Evolutionary conservation across 2,888 invertebrate species (phyloP).

Genomic region (Hanleya hanleyi): DNA sequence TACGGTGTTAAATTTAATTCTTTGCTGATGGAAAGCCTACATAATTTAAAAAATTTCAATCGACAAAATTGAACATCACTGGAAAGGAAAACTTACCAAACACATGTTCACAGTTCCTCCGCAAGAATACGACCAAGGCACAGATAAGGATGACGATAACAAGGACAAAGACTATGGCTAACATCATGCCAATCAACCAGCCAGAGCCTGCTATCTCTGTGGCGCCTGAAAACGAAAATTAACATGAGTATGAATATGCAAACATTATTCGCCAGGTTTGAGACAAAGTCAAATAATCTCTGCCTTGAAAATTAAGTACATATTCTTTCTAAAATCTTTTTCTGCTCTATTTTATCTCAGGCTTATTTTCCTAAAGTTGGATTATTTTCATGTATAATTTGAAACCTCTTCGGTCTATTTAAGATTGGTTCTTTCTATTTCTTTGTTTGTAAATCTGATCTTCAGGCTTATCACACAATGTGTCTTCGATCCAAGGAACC

Average conservation of each 20-base stretch:
- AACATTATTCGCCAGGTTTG: not conserved
- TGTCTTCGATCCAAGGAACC: too few relatives aligned
- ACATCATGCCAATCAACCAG: conserved; percentile 73
- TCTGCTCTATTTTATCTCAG: too few relatives aligned
- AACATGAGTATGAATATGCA: not conserved
- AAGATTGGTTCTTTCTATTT: too few relatives aligned
- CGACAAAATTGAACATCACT: too few relatives aligned
- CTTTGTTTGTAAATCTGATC: too few relatives aligned
- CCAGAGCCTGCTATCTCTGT: conserved; percentile 68
- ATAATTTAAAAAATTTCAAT: too few relatives aligned
- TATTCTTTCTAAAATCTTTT: not conserved
- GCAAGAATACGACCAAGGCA: conserved; percentile 1
- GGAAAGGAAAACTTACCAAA: not conserved
- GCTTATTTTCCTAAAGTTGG: too few relatives aligned
- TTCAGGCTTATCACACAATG: too few relatives aligned
- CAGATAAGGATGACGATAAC: conserved; percentile 63
- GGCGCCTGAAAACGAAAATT: conserved; percentile 45
- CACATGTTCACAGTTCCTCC: not conserved
- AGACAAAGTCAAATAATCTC: not conserved
- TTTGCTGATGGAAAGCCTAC: not conserved
- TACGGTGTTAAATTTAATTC: not conserved
- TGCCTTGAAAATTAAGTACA: not conserved
- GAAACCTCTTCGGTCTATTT: too few relatives aligned
- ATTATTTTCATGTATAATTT: too few relatives aligned
- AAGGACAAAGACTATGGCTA: conserved; percentile 67